Base-by-base conservation (phyloP, 2,888 invertebrate species). In the Eumerus sabulonum region DNA sequence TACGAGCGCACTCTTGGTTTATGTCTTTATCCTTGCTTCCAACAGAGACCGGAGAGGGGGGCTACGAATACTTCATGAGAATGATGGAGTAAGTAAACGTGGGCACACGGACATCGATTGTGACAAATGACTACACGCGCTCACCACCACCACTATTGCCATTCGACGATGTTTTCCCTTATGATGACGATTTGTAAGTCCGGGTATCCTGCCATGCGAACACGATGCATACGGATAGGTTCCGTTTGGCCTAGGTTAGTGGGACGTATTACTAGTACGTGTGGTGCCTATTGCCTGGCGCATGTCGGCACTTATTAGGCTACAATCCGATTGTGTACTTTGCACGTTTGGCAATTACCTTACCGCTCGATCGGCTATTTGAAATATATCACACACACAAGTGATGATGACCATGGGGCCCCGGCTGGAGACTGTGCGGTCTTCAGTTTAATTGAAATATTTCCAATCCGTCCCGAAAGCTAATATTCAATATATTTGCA, bases 371-470 rank as follows among this genome's bases (percentile, higher is more conserved):
- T 16, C 51, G 56, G 72, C 62, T 35, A 79, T 74, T 70, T 64
- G 68, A 79, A 74, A 79, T 79, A 74, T 79, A 79, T 79, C 68
- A 70, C 68, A 79, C 73, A 79, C 74, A 74, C 70, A 74, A 79
- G 79, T 79, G 79, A 79, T 74, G 79, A 79, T 70, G 74, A 74
- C 74, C 64, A 35, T 60, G 57, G 64, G 68, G 68, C 59, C 53
- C 35, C 50, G 11, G 53, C 44, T 79, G 73, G 50, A 45, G 47
- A 56, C 44, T 70, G 74, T 79, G 68, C 63, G 79, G 64, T 79
- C 79, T 54, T 50, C 62, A 17, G 40, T 79, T 74, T 79, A 79
- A 79, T 79, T 79, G 79, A 79, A 74, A 79, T 79, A 79, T 79
- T 74, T 51, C 63, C 70, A 62, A 64, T 64, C 63, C 59, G 19